A percentile compares a stretch with the other conserved stretches of the same genome.
Evolutionary conservation across 92 coral and sea anemone genomes (phyloP).

Genomic region (Heteractis magnifica): DNA sequence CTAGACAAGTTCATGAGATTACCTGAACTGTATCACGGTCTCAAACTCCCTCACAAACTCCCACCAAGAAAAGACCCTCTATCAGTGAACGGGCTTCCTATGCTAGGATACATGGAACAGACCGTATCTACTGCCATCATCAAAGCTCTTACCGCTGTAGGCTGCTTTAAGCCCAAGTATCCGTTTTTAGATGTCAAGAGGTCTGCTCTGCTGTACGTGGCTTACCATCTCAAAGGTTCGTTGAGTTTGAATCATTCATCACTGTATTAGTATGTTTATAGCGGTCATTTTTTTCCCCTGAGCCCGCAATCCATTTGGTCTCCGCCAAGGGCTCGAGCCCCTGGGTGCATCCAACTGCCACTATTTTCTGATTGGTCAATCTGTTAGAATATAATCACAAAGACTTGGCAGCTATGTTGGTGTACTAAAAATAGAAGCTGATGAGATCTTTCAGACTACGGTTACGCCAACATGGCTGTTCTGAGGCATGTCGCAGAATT

Average conservation of each 20-base stretch:
- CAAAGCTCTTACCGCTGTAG: conserved; percentile 91
- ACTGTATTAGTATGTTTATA: neutral
- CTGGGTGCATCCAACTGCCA: too few relatives aligned
- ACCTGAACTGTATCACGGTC: conserved; percentile 83
- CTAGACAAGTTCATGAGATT: conserved; percentile 86
- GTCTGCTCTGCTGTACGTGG: conserved; percentile 85
- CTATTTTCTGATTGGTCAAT: too few relatives aligned
- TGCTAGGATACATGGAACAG: conserved; percentile 98
- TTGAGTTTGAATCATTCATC: neutral
- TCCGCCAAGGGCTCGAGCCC: too few relatives aligned
- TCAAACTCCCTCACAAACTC: conserved; percentile 87
- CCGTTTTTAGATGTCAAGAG: conserved; percentile 88
- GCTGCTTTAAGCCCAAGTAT: conserved; percentile 94
- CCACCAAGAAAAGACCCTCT: conserved; percentile 89
- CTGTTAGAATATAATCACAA: too few relatives aligned
- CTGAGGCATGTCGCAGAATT: too few relatives aligned
- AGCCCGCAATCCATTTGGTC: neutral
- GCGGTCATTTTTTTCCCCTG: neutral
- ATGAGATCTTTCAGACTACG: too few relatives aligned
- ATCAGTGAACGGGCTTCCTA: conserved; percentile 78
- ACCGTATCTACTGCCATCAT: conserved; percentile 87
- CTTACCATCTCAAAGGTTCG: conserved; percentile 91
- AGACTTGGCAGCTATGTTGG: too few relatives aligned
- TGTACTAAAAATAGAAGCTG: too few relatives aligned
- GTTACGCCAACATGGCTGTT: too few relatives aligned